phyloP scores from a whole-genome alignment of 2,797 vertebrate species.

The Channa striata region DNA sequence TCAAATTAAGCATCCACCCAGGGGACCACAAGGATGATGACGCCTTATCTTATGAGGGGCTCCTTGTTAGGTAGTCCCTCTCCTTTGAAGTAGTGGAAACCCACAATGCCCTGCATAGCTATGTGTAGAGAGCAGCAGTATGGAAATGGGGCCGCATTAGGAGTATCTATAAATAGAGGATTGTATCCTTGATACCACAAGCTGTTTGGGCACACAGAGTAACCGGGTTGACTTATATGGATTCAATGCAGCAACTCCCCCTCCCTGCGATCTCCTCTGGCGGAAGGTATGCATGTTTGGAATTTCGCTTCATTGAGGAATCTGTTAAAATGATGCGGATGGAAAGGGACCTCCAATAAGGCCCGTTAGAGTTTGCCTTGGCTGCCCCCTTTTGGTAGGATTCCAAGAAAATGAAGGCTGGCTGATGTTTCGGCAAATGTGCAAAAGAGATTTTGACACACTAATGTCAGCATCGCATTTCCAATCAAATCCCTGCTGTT shows the following conservation, averaged over 20 bases:
- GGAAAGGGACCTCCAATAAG: slow-evolving; percentile 48
- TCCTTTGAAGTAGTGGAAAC: slow-evolving; percentile 87
- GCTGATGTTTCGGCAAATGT: slow-evolving; percentile 50
- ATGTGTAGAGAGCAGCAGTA: slow-evolving; percentile 84
- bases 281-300: slow-evolving; percentile 78
- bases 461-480: slow-evolving; percentile 50
- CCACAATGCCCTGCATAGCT: slow-evolving; percentile 89
- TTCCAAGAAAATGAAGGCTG: slow-evolving; percentile 73
- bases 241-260: slow-evolving; percentile 55
- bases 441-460: slow-evolving; percentile 45
- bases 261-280: slow-evolving; percentile 51
- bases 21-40: slow-evolving; percentile 39
- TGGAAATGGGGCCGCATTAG: slow-evolving; percentile 86
- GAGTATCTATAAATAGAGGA: slow-evolving; percentile 81
- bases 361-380: slow-evolving; percentile 79
- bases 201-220: slow-evolving; percentile 78
- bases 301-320: slow-evolving; percentile 81
- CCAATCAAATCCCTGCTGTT: slow-evolving; percentile 61
- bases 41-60: slow-evolving; percentile 41
- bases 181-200: slow-evolving; percentile 75
- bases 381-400: slow-evolving; percentile 87
- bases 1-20: slow-evolving; percentile 28
- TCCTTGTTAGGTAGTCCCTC: slow-evolving; percentile 82
- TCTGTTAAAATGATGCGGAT: slow-evolving; percentile 73
- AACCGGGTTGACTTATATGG: slow-evolving; percentile 80